Conservation (phyloP, 2,113 vertebrate species). For the Channa argus region DNA sequence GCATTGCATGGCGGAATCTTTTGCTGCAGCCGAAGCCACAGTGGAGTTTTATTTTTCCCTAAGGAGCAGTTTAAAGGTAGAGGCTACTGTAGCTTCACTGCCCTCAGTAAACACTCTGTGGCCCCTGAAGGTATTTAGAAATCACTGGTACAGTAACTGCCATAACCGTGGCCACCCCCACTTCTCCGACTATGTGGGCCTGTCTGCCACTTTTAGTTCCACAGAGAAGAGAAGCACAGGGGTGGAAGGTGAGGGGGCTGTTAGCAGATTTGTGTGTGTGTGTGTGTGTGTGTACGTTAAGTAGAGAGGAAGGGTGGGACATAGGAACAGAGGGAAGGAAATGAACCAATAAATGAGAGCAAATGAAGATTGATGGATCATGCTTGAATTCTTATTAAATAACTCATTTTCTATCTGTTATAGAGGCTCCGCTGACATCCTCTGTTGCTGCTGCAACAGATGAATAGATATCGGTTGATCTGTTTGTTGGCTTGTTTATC, state of each 20-base stretch:
- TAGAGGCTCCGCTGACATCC: constrained; percentile 24
- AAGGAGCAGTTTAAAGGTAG: neutral
- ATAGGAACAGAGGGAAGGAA: constrained; percentile 20
- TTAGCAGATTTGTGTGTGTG: constrained; percentile 10
- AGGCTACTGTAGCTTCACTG: neutral
- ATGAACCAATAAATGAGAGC: constrained; percentile 51
- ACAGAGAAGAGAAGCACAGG: constrained; percentile 13
- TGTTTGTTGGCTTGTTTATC: constrained; percentile 49
- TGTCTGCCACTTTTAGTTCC: constrained; percentile 49
- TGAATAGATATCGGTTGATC: constrained; percentile 46
- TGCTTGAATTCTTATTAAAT: constrained; percentile 40
- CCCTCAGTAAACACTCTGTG: constrained; percentile 16
- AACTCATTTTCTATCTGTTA: constrained; percentile 34
- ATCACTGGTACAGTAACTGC: constrained; percentile 53
- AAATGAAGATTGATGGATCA: constrained; percentile 59
- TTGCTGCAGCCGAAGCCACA: neutral
- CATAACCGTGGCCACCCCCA: constrained; percentile 27
- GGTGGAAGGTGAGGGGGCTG: constrained; percentile 1
- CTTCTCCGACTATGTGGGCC: constrained; percentile 41
- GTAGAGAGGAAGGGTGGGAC: neutral
- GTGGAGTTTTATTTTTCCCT: neutral
- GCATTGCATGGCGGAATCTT: neutral
- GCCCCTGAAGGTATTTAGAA: constrained; percentile 42
- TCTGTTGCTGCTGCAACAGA: constrained; percentile 7
- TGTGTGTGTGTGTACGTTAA: no score